These are phyloP conservation scores for Telmatherina bonti DNA, from an alignment of 2,797 vertebrate genomes.

Conservation along the genomic window DNA sequence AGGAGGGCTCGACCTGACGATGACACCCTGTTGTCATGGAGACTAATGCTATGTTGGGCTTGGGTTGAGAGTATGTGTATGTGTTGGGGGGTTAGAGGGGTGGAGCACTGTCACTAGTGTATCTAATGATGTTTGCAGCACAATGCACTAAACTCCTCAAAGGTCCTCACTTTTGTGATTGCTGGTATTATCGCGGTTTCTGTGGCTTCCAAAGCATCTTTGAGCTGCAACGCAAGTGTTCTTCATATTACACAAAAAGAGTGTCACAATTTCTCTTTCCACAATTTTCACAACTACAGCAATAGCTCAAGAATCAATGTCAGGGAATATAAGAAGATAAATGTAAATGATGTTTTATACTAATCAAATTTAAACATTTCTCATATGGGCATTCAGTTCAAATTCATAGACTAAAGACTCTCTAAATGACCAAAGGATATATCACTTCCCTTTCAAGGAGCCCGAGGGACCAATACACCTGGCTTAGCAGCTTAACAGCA, in stretches of 20 bases:
- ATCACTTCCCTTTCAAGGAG: slow-evolving; percentile 81
- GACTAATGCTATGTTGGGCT: slow-evolving; percentile 78
- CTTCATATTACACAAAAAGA: neutral
- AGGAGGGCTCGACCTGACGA: slow-evolving; percentile 85
- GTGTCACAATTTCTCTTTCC: neutral
- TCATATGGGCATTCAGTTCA: slow-evolving; percentile 47
- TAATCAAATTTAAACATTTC: slow-evolving; percentile 19
- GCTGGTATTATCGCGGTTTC: slow-evolving; percentile 38
- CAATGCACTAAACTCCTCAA: slow-evolving; percentile 64
- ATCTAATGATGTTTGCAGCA: slow-evolving; percentile 76
- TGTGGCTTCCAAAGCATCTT: slow-evolving; percentile 9
- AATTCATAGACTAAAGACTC: slow-evolving; percentile 59
- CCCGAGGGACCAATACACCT: slow-evolving; percentile 86
- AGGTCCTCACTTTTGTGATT: slow-evolving; percentile 51
- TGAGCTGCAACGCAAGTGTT: slow-evolving; percentile 16
- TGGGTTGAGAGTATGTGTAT: slow-evolving; percentile 56
- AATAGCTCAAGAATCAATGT: slow-evolving; percentile 3
- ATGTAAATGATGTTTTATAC: neutral
- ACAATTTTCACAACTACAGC: neutral
- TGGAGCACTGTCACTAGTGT: slow-evolving; percentile 64
- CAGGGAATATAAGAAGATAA: neutral
- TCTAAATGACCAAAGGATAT: slow-evolving; percentile 75
- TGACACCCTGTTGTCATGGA: slow-evolving; percentile 83
- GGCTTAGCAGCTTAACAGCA: slow-evolving; percentile 87
- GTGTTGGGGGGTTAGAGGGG: slow-evolving; percentile 16